Evolutionary conservation across 2,797 vertebrate species (phyloP).

Genomic region (Salmo trutta): DNA sequence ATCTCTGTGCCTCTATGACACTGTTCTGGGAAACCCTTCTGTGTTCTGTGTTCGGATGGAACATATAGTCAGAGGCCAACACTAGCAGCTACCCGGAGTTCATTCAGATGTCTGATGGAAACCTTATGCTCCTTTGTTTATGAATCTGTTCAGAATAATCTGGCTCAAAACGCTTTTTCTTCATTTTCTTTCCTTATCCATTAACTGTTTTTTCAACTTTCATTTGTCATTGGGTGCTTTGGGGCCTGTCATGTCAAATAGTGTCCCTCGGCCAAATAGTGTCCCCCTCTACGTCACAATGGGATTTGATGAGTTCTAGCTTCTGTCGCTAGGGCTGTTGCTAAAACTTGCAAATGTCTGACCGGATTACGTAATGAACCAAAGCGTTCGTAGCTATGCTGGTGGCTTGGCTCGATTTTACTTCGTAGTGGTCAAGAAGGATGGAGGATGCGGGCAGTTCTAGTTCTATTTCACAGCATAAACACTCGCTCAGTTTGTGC

Average conservation of each 20-base stretch:
- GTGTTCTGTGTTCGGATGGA: conserved; percentile 46
- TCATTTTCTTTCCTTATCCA: conserved; percentile 25
- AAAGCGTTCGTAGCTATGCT: too few relatives aligned
- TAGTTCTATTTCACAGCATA: conserved; percentile 6
- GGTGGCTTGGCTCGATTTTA: too few relatives aligned
- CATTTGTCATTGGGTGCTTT: conserved; percentile 43
- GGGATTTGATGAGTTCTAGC: background rate
- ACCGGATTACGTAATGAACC: too few relatives aligned
- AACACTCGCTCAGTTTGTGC: too few relatives aligned
- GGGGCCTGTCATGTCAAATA: conserved; percentile 7
- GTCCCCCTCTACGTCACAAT: conserved; percentile 20
- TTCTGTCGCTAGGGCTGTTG: too few relatives aligned
- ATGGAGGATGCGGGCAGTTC: background rate
- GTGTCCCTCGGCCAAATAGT: conserved; percentile 22
- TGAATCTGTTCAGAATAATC: conserved; percentile 43
- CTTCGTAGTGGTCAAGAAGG: too few relatives aligned
- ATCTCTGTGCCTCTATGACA: background rate
- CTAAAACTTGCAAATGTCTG: too few relatives aligned
- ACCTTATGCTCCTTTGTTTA: conserved; percentile 53
- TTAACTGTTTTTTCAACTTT: background rate
- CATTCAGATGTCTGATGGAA: conserved; percentile 9
- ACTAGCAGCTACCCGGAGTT: conserved; percentile 45
- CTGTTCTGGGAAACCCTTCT: conserved; percentile 41
- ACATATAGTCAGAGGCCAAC: conserved; percentile 33
- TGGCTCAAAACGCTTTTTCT: background rate